Evolutionary conservation across 2,797 vertebrate species (phyloP).

Genomic region (Peromyscus eremicus): DNA sequence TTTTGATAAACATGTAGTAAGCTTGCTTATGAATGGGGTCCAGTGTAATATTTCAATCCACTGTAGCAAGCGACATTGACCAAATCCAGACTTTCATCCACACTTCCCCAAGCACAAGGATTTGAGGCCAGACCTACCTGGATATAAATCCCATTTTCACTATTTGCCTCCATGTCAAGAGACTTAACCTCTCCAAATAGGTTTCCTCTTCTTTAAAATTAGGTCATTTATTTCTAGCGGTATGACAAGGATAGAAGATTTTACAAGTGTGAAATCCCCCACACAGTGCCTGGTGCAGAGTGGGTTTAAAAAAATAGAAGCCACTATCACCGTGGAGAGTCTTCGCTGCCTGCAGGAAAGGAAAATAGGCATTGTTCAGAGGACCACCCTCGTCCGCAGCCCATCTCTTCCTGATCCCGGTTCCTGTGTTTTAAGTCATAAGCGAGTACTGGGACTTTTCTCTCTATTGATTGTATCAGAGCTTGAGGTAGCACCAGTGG

Average conservation of each 20-base stretch:
- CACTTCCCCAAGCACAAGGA: not conserved
- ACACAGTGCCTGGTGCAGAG: not conserved
- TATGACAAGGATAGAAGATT: not conserved
- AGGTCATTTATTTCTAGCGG: not conserved
- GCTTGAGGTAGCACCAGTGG: not conserved
- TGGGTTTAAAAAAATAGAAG: slow-evolving; percentile 7
- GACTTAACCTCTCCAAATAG: not conserved
- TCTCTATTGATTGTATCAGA: not conserved
- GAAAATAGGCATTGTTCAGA: not conserved
- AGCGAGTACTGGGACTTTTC: not conserved
- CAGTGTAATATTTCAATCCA: not conserved
- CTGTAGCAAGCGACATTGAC: not conserved
- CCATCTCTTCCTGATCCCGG: rapidly evolving
- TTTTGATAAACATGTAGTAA: not conserved
- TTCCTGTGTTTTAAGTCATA: not conserved
- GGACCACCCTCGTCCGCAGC: not conserved
- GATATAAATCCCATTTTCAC: not conserved
- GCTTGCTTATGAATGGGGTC: not conserved
- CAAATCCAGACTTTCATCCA: not conserved
- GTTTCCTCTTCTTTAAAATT: not conserved
- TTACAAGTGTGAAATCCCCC: not conserved
- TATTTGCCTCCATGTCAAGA: not conserved
- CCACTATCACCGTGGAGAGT: not conserved
- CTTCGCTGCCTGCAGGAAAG: not conserved
- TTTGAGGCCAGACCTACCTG: not conserved